phyloP scores from a whole-genome alignment of 1,140 invertebrate genomes.

The Drosophila obscura region DNA sequence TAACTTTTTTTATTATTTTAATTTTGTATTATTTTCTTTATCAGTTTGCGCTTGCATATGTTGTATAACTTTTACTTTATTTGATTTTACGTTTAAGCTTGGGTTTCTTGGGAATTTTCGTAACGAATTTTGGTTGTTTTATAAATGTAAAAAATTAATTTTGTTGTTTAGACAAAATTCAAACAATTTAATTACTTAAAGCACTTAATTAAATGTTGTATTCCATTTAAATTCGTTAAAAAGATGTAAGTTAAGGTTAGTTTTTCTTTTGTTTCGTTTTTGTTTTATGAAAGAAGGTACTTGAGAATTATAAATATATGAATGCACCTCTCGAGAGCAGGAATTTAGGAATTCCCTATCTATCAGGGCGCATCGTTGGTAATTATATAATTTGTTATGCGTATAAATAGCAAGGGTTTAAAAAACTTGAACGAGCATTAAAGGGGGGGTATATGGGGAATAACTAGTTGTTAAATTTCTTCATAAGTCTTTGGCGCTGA shows the following conservation, averaged over 20 bases:
- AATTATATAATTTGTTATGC: slow-evolving; percentile 35
- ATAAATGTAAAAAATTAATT: slow-evolving; percentile 79
- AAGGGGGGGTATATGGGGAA: slow-evolving; percentile 30
- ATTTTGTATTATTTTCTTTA: slow-evolving; percentile 50
- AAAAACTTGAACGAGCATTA: slow-evolving; percentile 47
- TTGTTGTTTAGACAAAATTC: slow-evolving; percentile 55
- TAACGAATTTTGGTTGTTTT: slow-evolving; percentile 62
- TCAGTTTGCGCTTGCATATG: slow-evolving; percentile 49
- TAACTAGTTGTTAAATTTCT: slow-evolving; percentile 51
- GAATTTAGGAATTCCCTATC: slow-evolving; percentile 33
- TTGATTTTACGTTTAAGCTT: slow-evolving; percentile 50
- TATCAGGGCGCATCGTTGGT: slow-evolving; percentile 26
- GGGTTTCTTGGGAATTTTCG: slow-evolving; percentile 51
- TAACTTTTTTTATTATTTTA: slow-evolving; percentile 52
- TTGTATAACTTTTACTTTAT: slow-evolving; percentile 35
- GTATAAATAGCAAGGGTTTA: slow-evolving; percentile 54
- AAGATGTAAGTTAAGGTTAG: slow-evolving; percentile 65
- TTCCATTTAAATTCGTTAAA: slow-evolving; percentile 78
- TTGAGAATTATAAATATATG: slow-evolving; percentile 59
- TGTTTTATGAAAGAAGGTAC: slow-evolving; percentile 69
- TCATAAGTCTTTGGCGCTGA: slow-evolving; percentile 78
- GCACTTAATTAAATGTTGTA: slow-evolving; percentile 52
- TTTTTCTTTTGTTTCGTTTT: slow-evolving; percentile 26
- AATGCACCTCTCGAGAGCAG: slow-evolving; percentile 34
- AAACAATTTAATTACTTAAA: slow-evolving; percentile 73